Evolutionary conservation across 2,888 invertebrate species (phyloP), one percentile per base, ranked within the genome.

Genomic region (Agrochola lota): DNA sequence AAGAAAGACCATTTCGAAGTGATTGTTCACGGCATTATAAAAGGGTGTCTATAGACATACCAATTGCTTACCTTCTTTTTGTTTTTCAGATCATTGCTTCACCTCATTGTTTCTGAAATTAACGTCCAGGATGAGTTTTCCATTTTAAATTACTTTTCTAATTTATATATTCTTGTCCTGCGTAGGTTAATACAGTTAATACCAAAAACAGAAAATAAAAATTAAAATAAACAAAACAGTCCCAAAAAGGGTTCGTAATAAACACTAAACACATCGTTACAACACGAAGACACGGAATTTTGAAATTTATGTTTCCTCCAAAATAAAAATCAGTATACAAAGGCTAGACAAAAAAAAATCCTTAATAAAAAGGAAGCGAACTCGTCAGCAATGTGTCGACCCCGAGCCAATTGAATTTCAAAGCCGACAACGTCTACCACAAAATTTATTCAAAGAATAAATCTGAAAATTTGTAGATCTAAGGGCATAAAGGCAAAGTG

Each of bases 401-500:
- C 93, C 91, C 90, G 92, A 94, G 94, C 95, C 96, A 96, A 96
- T 96, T 96, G 96, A 96, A 96, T 96, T 96, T 96, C 96, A 96
- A 96, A 96, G 96, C 95, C 95, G 94, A 94, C 95, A 95, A 94
- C 95, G 93, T 94, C 94, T 94, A 96, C 96, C 96, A 94, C 96
- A 93, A 96, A 96, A 95, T 96, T 95, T 96, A 96, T 96, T 96
- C 96, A 96, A 96, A 96, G 96, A 96, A 96, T 96, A 96, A 96
- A 96, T 96, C 96, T 96, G 95, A 96, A 96, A 96, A 96, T 96
- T 96, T 96, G 96, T 95, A 95, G 95, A 96, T 96, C 95, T 95
- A 93, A 96, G 94, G 95, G 95, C 95, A 94, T 95, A 94, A 94
- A 94, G 92, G 93, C 93, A 93, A 95, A 95, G 95, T 94, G 96